Conservation (phyloP, 2,888 invertebrate species). For the Axea sp. region DNA sequence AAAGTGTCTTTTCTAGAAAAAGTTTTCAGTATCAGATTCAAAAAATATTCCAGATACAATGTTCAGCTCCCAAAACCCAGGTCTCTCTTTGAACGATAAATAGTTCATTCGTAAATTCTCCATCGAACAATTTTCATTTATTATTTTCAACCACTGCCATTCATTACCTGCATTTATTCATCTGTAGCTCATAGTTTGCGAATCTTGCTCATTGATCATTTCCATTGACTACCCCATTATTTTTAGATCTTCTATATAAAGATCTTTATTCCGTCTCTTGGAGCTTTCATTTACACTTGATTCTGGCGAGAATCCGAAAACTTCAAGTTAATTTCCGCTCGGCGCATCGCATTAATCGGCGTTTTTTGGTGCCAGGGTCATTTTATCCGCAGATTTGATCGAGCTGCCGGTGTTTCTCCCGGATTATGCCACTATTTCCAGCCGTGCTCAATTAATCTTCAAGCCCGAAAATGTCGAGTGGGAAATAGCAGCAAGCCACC, state of each 20-base stretch:
- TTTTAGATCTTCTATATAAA: not conserved
- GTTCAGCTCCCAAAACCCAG: no score
- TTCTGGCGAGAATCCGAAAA: not conserved
- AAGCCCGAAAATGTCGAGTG: conserved; percentile 72
- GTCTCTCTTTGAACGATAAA: no score
- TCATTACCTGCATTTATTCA: no score
- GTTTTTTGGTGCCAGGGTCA: conserved; percentile 31
- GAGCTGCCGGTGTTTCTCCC: conserved; percentile 1
- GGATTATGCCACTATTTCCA: conserved; percentile 71
- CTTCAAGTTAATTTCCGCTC: conserved; percentile 1
- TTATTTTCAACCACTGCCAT: no score
- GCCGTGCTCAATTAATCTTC: conserved; percentile 76
- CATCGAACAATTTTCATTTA: no score
- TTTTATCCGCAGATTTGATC: conserved; percentile 10
- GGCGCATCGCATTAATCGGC: conserved; percentile 3
- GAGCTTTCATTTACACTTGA: not conserved
- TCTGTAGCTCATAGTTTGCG: no score
- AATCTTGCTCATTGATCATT: no score
- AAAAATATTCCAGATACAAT: no score
- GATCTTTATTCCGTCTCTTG: not conserved
- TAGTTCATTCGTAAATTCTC: no score
- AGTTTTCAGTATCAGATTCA: no score
- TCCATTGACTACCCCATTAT: no score
- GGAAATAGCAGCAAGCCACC: conserved; percentile 70
- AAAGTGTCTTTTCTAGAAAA: no score